Evolutionary conservation across 2,113 vertebrate species (phyloP).

Genomic region (Nesospiza acunhae): DNA sequence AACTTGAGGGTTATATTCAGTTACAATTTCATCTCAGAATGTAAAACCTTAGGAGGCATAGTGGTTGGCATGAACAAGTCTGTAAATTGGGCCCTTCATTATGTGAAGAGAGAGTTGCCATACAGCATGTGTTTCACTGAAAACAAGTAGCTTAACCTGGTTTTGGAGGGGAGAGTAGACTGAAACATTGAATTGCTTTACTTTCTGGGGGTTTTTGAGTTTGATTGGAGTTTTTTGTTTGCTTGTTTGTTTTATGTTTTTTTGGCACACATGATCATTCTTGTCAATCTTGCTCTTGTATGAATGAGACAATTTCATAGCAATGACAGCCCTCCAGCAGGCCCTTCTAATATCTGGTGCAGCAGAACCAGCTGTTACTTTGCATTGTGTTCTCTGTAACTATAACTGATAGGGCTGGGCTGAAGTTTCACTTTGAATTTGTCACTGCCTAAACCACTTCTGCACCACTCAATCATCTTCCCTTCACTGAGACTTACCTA

Average conservation of each 20-base stretch:
- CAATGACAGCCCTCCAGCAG: neutral
- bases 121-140: neutral
- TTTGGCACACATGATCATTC: neutral
- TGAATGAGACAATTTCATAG: neutral
- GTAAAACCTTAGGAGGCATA: neutral
- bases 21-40: neutral
- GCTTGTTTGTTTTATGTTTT: neutral
- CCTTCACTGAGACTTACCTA: neutral
- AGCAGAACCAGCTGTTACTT: neutral
- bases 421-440: neutral
- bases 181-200: neutral
- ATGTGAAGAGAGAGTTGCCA: neutral
- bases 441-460: neutral
- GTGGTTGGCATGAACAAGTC: neutral
- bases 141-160: neutral
- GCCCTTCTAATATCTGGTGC: neutral
- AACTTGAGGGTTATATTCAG: neutral
- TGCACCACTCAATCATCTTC: neutral
- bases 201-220: fast-evolving
- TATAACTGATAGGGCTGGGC: neutral
- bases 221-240: neutral
- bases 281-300: neutral
- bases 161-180: neutral
- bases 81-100: neutral
- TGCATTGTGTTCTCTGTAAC: neutral